Percentiles rank a stretch among this genome's conserved stretches.
These are phyloP conservation scores for Erebia ligea DNA, from an alignment of 2,888 invertebrate genomes.

Conservation along the genomic window DNA sequence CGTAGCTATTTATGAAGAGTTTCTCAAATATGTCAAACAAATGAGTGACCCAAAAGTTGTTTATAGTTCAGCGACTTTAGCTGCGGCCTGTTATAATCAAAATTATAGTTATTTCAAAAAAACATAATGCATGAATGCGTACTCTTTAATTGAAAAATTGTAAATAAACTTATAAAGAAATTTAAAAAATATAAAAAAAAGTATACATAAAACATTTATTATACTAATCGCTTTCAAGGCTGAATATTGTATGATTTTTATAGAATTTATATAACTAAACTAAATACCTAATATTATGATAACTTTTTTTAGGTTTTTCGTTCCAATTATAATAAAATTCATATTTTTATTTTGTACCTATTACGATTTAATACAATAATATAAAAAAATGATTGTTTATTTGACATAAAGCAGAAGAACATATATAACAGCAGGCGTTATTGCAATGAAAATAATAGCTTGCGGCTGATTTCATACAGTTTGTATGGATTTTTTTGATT, in stretches of 20 bases:
- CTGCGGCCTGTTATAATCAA: background rate
- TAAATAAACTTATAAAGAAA: background rate
- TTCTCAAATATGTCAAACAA: constrained; percentile 2
- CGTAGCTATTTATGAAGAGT: background rate
- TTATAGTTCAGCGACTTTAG: too few species aligned
- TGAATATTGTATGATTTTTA: background rate
- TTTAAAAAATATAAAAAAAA: background rate
- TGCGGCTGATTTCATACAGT: constrained; percentile 10
- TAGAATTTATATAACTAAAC: background rate
- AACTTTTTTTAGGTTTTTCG: too few species aligned
- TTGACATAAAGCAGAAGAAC: too few species aligned
- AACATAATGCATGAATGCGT: too few species aligned
- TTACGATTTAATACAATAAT: too few species aligned
- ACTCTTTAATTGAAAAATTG: too few species aligned
- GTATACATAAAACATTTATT: background rate
- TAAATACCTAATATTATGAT: background rate
- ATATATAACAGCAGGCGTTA: background rate
- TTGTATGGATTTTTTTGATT: background rate
- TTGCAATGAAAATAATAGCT: background rate
- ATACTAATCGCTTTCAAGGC: background rate
- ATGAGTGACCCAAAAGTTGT: background rate
- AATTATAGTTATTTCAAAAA: constrained; percentile 13
- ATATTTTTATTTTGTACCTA: too few species aligned
- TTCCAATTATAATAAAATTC: too few species aligned
- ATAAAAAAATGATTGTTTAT: too few species aligned